phyloP scores from a whole-genome alignment of 2,888 invertebrate genomes.

The Tridacna gigas region DNA sequence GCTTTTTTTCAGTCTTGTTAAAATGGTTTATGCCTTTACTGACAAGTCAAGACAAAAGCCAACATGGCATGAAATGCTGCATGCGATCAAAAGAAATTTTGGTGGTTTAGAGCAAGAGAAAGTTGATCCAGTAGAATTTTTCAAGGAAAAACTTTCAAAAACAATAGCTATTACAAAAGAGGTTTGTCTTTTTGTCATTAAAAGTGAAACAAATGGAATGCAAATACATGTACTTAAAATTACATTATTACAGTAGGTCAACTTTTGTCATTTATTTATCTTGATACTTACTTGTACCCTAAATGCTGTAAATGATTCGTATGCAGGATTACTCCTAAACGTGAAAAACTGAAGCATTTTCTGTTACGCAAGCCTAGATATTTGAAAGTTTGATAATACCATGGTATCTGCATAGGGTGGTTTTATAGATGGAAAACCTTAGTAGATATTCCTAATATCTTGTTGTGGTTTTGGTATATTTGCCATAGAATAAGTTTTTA shows the following conservation, averaged over 20 bases:
- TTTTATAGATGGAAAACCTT: no score
- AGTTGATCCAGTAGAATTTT: slow-evolving; percentile 73
- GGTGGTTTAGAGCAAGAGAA: slow-evolving; percentile 75
- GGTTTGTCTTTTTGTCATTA: slow-evolving; percentile 13
- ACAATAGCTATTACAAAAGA: slow-evolving; percentile 23
- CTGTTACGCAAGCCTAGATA: neutral
- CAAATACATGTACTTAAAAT: no score
- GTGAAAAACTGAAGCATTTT: neutral
- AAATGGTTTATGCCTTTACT: slow-evolving; percentile 77
- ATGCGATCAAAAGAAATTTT: slow-evolving; percentile 78
- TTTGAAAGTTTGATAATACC: neutral
- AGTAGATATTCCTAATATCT: no score
- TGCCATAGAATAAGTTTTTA: no score
- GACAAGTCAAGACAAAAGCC: slow-evolving; percentile 58
- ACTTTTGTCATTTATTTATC: no score
- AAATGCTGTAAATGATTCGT: no score
- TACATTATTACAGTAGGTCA: no score
- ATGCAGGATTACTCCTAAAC: neutral
- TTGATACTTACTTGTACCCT: no score
- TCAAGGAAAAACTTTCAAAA: slow-evolving; percentile 55
- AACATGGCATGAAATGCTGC: slow-evolving; percentile 72
- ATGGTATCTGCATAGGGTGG: no score
- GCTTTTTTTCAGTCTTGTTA: slow-evolving; percentile 67
- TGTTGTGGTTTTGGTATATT: no score
- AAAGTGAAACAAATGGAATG: no score